A percentile compares a stretch with the other conserved stretches of the same genome.
Evolutionary conservation across 2,888 invertebrate genomes (phyloP).

Genomic region (Glaucopsyche alexis): DNA sequence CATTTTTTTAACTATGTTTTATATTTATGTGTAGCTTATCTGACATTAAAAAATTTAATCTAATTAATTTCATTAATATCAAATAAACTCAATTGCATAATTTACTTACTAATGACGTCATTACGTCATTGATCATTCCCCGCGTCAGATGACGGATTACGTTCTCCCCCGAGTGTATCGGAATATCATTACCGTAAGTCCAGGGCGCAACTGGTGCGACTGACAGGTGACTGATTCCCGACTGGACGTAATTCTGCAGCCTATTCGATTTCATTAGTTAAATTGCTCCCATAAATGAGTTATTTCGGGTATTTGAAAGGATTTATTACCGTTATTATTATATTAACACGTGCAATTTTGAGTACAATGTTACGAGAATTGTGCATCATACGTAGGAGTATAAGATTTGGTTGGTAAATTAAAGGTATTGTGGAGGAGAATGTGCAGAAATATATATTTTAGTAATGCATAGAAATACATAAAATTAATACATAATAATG

Average conservation of each 20-base stretch:
- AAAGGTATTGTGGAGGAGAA: too few species aligned
- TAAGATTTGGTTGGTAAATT: too few species aligned
- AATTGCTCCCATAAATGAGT: not conserved
- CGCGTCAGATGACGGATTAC: slow-evolving; percentile 49
- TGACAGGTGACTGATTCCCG: slow-evolving; percentile 63
- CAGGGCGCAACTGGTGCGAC: slow-evolving; percentile 50
- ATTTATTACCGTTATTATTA: not conserved
- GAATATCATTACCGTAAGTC: slow-evolving; percentile 69
- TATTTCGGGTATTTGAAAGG: not conserved
- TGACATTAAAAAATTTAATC: too few species aligned
- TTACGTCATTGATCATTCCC: slow-evolving; percentile 37
- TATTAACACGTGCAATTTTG: too few species aligned
- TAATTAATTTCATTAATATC: not conserved
- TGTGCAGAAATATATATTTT: too few species aligned
- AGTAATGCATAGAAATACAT: too few species aligned
- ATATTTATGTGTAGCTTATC: too few species aligned
- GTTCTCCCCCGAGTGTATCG: slow-evolving; percentile 69
- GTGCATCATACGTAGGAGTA: too few species aligned
- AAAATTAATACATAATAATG: too few species aligned
- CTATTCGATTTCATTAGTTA: slow-evolving; percentile 21
- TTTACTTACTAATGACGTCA: not conserved
- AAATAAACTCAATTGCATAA: not conserved
- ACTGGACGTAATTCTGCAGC: slow-evolving; percentile 34
- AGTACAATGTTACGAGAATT: too few species aligned
- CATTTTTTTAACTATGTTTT: too few species aligned